Evolutionary conservation across 2,113 vertebrate species (phyloP), one percentile per base, ranked within the genome.

Genomic region (Eclectus roratus): DNA sequence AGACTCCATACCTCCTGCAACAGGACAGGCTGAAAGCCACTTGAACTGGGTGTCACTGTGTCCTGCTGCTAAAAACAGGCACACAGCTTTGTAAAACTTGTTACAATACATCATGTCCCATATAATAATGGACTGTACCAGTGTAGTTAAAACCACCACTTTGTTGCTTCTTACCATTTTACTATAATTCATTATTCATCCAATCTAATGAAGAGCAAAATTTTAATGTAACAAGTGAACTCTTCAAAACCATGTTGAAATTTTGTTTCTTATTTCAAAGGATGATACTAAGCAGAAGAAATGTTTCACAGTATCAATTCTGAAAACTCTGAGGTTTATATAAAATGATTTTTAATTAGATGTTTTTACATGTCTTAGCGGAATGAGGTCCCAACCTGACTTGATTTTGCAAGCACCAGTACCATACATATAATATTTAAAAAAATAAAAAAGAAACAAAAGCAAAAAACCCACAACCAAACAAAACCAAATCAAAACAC

Each of bases 341-440:
- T 28, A 49, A 39, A 66, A 58, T 0, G 0, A 9, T 31, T 28
- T 74, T 46, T 83, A 23, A 39, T 14, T 37, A 47, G 1, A 1
- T 15, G 5, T n/a, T 87, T 88, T 55, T 61, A 61, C 7, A 70
- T 24, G 17, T 53, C 39, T 46, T 33, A 58, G 35, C 7, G 35
- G 39, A 93, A 78, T 35, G n/a, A n/a, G 10, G 7, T 3, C 31
- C 15, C 21, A 41, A 7, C 19, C 6, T 12, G 3, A 60, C 28
- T 14, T 25, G 14, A 65, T 18, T 79, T 66, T 85, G 19, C 24
- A 63, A 89, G 35, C 33, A 61, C 12, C 20, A 15, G 4, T 47
- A 60, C 17, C 16, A 56, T 25, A 52, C 2, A 50, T 71, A 49
- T 39, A 81, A 16, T 19, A 24, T 56, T 69, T 2, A 3, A 23